A percentile compares a stretch with the other conserved stretches of the same genome.
Conservation (phyloP, 2,888 invertebrate species). For the Eulithis prunata region DNA sequence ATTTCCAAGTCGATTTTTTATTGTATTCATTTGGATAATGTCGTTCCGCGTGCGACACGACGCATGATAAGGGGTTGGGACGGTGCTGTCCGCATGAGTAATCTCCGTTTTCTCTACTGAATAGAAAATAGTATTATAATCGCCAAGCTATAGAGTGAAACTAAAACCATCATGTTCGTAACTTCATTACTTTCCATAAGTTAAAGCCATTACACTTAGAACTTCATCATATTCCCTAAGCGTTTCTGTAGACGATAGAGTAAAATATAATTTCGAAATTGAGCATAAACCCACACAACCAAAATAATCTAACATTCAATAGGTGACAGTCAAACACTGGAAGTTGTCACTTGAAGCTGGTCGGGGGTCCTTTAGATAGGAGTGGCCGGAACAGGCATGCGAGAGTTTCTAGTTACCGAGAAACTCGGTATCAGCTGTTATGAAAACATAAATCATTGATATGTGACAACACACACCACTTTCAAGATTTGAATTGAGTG, state of each 20-base stretch:
- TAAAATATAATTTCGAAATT: background rate
- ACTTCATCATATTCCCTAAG: no score
- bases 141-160: background rate
- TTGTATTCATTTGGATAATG: constrained; percentile 28
- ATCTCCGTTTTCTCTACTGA: constrained; percentile 6
- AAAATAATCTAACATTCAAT: background rate
- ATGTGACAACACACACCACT: constrained; percentile 3
- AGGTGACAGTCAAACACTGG: constrained; percentile 14
- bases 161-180: background rate
- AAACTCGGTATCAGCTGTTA: constrained; percentile 1
- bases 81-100: constrained; percentile 10
- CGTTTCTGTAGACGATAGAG: background rate
- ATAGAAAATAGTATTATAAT: constrained; percentile 4
- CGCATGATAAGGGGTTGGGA: constrained; percentile 11
- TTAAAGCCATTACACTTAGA: no score
- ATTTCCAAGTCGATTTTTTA: constrained; percentile 37
- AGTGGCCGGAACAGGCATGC: background rate
- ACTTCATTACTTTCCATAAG: no score
- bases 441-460: constrained; percentile 1
- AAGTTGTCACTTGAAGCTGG: constrained; percentile 12
- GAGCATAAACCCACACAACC: background rate
- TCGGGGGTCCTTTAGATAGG: constrained; percentile 9
- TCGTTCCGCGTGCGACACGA: constrained; percentile 21
- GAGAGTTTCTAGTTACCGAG: constrained; percentile 13
- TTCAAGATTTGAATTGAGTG: background rate